Evolutionary conservation across 1,140 invertebrate species (phyloP).

Genomic region (Drosophila kikkawai): DNA sequence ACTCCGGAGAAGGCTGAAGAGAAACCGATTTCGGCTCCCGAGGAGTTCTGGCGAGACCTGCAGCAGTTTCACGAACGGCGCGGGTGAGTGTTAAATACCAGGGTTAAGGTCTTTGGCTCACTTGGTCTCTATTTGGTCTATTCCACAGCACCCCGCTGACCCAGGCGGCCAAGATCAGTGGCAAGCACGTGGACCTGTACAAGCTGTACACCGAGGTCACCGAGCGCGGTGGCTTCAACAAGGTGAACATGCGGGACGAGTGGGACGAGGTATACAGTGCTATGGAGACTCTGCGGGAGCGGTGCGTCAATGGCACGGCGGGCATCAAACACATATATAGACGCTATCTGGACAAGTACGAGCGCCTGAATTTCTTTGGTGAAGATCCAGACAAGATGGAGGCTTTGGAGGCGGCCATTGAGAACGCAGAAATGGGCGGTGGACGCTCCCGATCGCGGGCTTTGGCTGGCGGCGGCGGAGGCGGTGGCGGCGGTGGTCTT

Average conservation of each 20-base stretch:
- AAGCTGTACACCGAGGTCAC: conserved; percentile 96
- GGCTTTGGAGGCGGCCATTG: conserved; percentile 90
- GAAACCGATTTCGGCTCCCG: conserved; percentile 41
- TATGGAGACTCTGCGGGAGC: conserved; percentile 90
- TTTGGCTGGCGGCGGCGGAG: conserved; percentile 26
- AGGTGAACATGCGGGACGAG: conserved; percentile 92
- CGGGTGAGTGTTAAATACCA: conserved; percentile 88
- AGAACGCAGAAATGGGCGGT: conserved; percentile 59
- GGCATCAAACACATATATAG: conserved; percentile 95
- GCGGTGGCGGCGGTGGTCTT: conserved; percentile 22
- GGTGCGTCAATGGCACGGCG: conserved; percentile 94
- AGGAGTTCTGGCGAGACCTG: conserved; percentile 91
- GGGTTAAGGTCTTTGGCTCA: neutral
- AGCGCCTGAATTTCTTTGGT: conserved; percentile 86
- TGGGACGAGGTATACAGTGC: conserved; percentile 93
- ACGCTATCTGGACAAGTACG: conserved; percentile 89
- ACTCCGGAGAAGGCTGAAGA: conserved; percentile 52
- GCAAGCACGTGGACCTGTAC: conserved; percentile 95
- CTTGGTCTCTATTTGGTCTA: neutral
- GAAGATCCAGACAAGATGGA: conserved; percentile 92
- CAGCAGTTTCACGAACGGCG: conserved; percentile 93
- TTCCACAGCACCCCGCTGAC: conserved; percentile 90
- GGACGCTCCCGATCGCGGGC: conserved; percentile 85
- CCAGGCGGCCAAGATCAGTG: conserved; percentile 92
- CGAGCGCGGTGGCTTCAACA: conserved; percentile 95